Evolutionary conservation across 2,888 invertebrate genomes (phyloP).

Genomic region (Papilio demoleus): DNA sequence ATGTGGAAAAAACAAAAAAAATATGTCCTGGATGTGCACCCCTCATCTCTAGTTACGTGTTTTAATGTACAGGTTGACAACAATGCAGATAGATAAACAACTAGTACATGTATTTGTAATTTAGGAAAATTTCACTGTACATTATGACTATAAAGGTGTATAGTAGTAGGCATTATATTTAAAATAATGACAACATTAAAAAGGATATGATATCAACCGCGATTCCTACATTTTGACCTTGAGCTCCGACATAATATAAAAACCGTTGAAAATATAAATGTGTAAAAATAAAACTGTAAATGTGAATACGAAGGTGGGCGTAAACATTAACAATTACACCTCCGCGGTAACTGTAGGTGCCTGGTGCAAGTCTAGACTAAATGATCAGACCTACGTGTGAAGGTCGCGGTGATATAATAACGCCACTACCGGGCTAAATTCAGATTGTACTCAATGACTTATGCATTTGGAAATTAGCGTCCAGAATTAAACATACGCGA

Average conservation of each 20-base stretch:
- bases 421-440: conserved; percentile 23
- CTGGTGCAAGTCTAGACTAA: conserved; percentile 58
- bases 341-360: conserved; percentile 67
- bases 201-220: conserved; percentile 58
- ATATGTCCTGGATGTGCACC: background rate
- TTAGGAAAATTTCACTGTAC: too few species aligned
- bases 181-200: conserved; percentile 45
- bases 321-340: conserved; percentile 65
- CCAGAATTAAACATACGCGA: background rate
- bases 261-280: conserved; percentile 47
- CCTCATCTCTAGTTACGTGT: background rate
- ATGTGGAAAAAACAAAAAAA: background rate
- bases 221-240: conserved; percentile 54
- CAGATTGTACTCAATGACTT: conserved; percentile 23
- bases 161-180: conserved; percentile 20
- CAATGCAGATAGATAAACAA: too few species aligned
- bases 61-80: background rate
- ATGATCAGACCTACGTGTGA: conserved; percentile 68
- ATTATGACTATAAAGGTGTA: too few species aligned
- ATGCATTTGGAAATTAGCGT: conserved; percentile 12
- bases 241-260: conserved; percentile 51
- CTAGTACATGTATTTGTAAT: too few species aligned
- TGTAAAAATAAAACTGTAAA: conserved; percentile 52
- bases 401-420: conserved; percentile 49
- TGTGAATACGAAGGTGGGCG: conserved; percentile 60